Conservation (phyloP, 2,113 vertebrate species). For the Gymnarchus niloticus region DNA sequence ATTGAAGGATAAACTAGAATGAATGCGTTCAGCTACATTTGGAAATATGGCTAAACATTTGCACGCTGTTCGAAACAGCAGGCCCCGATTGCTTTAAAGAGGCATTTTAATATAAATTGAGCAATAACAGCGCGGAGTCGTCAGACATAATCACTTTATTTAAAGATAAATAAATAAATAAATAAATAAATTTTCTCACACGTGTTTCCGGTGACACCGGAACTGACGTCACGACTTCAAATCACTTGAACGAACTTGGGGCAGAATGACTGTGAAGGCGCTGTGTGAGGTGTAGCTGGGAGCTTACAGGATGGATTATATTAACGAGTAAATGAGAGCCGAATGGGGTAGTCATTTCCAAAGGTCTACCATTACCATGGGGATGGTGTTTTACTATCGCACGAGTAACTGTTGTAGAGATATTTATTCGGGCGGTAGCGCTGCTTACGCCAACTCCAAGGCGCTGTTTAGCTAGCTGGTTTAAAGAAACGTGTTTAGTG, state of each 20-base stretch:
- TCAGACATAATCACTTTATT: too few relatives aligned
- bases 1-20: too few relatives aligned
- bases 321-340: not conserved
- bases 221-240: conserved; percentile 1
- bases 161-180: too few relatives aligned
- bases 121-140: too few relatives aligned
- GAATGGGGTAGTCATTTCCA: not conserved
- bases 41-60: not conserved
- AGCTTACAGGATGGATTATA: not conserved
- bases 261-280: not conserved
- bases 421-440: not conserved
- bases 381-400: too few relatives aligned
- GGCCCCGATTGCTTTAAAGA: not conserved
- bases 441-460: not conserved
- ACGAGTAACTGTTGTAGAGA: not conserved
- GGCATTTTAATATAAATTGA: not conserved
- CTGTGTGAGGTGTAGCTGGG: not conserved
- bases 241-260: not conserved
- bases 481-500: not conserved
- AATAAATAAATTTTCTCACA: too few relatives aligned
- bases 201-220: conserved; percentile 19
- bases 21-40: too few relatives aligned
- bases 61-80: not conserved
- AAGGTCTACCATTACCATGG: not conserved
- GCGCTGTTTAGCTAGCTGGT: not conserved